Base-by-base conservation (phyloP, 2,797 vertebrate genomes). In the Phyllotis vaccarum region DNA sequence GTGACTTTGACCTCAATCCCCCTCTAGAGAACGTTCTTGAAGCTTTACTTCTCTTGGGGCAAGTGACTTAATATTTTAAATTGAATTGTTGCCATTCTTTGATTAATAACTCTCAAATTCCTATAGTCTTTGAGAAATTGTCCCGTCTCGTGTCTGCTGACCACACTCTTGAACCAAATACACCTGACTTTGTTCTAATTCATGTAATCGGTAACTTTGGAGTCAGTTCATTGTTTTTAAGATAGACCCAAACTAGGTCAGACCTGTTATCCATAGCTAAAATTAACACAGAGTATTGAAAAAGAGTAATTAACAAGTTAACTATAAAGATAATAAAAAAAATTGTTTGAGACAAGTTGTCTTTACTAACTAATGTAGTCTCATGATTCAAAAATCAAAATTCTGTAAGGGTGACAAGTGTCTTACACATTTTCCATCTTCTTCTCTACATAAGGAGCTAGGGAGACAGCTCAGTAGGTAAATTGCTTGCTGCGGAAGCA, bases 211-310 rank as follows among this genome's bases (percentile, higher is more conserved):
- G 66, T 64, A 80, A 96, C 74, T 83, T 54, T 60, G 66, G 86
- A 54, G 79, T 88, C 62, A 2, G 72, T 40, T 89, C 85, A 79
- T 82, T 90, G 34, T 81, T 97, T 82, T 52, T 78, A 94, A 90
- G 49, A 92, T 19, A 46, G 17, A 92, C 34, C 81, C 31, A 86
- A 95, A 96, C 81, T 82, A 95, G 78, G 92, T 90, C 93, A 96
- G 58, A 16, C 27, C 56, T 89, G 49, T 91, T 81, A 54, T 82
- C 37, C 52, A 86, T 80, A 68, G 66, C 68, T 91, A 90, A 92
- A 75, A 76, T 80, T 58, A 66, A 82, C 68, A 85, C 52, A 62
- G 7, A 9, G 31, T 64, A n/a, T 86, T 86, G 49, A 90, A 89
- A 96, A 91, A 93, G 92, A 90, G 54, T 31, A 49, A 24, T 19